Evolutionary conservation across 2,888 invertebrate genomes (phyloP), one percentile per base, ranked within the genome.

Genomic region (Sylvicola fuscatus): DNA sequence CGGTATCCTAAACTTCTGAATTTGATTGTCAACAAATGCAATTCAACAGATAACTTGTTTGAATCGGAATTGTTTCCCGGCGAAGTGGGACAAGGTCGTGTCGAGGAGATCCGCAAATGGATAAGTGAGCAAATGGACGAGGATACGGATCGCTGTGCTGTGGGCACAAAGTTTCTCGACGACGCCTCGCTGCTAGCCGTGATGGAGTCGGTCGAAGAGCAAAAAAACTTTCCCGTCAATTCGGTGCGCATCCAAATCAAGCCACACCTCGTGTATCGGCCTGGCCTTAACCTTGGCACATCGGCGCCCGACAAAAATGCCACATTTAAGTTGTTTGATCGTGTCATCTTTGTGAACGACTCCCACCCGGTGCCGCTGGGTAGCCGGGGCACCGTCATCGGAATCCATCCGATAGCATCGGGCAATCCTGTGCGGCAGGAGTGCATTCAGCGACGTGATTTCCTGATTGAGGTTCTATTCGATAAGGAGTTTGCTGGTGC

Each of bases 331-430:
- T 51, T 95, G 40, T 75, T 81, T 48, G 93, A 97, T 60, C 68
- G 95, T 35, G 73, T 97, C 32, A 72, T 92, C 3, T 74, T 79
- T 49, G 73, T 80, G 0, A 66, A 78, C 21, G 69, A 70, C 26
- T 71, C 73, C 35, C 78, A 72, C 49, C 68, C 77, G 2, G 56
- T 86, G 12, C 90, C 90, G 0, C 56, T 81, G 4, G 93, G 90
- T 2, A 62, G 71, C 8, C 69, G 72, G 41, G 97, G 95, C 17
- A 92, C 87, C 0, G 63, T 97, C 1, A 73, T 86, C n/a, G 84
- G 70, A 0, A 62, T 77, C 7, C 60, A 65, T 37, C 52, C 58
- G 42, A 44, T 58, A 28, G 43, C 50, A 47, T 44, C 51, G 51
- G 39, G 51, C 16, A 47, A 48, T 49, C 50, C 68, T 46, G 52